These are phyloP conservation scores for Glossophaga mutica DNA, from an alignment of 2,797 vertebrate species.

Conservation along the genomic window DNA sequence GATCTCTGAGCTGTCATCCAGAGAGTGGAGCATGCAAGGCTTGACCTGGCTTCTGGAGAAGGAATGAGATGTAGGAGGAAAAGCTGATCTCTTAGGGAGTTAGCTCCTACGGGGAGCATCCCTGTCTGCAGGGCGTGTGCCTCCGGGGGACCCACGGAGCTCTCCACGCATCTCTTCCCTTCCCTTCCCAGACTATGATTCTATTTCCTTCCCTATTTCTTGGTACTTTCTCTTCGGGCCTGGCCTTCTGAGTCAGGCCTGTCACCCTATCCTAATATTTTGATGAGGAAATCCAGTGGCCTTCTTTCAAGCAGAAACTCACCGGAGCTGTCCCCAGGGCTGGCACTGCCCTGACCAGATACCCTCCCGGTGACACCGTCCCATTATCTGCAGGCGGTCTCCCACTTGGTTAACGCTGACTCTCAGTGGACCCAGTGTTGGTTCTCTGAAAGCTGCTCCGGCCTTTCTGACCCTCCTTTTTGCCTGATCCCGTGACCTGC, in stretches of 20 bases:
- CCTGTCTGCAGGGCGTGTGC: neutral
- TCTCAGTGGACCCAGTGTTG: fast-evolving
- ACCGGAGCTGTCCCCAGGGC: neutral
- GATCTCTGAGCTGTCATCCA: neutral
- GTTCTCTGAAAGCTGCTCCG: neutral
- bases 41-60: neutral
- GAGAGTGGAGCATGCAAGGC: neutral
- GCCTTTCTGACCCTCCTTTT: neutral
- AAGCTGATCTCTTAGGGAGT: neutral
- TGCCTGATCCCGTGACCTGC: neutral
- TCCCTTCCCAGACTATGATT: neutral
- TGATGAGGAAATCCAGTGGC: neutral
- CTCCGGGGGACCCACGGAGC: fast-evolving
- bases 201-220: neutral
- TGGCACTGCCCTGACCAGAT: neutral
- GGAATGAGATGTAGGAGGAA: neutral
- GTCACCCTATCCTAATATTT: neutral
- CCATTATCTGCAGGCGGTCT: neutral
- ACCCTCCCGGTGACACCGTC: neutral
- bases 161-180: neutral
- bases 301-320: neutral
- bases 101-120: neutral
- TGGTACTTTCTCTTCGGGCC: neutral
- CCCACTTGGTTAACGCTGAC: neutral
- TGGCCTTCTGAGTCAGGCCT: neutral